Conservation (phyloP, 1,140 invertebrate genomes). For the Aphaenogaster rudis region DNA sequence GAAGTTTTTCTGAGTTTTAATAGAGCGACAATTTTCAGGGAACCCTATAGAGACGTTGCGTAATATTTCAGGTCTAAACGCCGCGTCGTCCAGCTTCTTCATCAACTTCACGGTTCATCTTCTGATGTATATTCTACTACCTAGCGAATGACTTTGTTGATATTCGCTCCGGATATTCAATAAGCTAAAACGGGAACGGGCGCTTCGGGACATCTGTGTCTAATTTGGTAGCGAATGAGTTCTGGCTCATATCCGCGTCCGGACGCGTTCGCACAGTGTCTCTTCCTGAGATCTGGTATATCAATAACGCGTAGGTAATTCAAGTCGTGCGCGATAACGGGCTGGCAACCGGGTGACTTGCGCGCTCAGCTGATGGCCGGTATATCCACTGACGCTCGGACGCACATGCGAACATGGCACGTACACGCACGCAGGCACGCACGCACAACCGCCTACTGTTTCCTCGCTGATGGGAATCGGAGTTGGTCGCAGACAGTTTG, state of each 20-base stretch:
- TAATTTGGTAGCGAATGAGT: conserved; percentile 37
- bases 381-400: conserved; percentile 1
- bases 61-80: not conserved
- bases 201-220: conserved; percentile 10
- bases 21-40: not conserved
- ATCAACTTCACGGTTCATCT: not conserved
- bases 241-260: conserved; percentile 21
- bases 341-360: conserved; percentile 43
- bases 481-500: not conserved
- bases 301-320: conserved; percentile 51
- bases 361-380: conserved; percentile 52
- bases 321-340: conserved; percentile 51
- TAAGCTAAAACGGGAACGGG: not conserved
- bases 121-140: not conserved
- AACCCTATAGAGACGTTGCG: not conserved
- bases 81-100: not conserved
- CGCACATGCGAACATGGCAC: not conserved
- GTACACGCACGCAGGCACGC: not conserved
- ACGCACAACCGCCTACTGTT: conserved; percentile 8
- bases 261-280: conserved; percentile 15
- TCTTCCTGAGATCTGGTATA: conserved; percentile 47
- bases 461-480: conserved; percentile 4
- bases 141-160: conserved; percentile 1
- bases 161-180: not conserved
- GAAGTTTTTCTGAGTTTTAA: not conserved